These are phyloP conservation scores for Zoanthus sansibaricus DNA, from an alignment of 92 coral and sea anemone genomes.

Conservation along the genomic window DNA sequence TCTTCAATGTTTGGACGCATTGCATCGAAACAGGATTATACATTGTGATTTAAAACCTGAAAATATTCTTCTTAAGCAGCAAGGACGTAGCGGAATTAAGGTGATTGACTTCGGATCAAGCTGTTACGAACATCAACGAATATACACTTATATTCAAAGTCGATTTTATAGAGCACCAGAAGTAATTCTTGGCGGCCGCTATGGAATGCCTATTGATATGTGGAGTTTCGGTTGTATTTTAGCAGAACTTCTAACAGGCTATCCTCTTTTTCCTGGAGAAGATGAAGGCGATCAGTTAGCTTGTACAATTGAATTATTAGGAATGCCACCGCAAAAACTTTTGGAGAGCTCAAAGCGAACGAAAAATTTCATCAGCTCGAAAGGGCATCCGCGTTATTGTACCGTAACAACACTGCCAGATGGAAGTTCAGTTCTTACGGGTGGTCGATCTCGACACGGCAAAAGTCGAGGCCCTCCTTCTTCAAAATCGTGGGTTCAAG, in stretches of 20 bases:
- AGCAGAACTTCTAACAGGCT: conserved; percentile 97
- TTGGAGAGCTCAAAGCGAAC: conserved; percentile 90
- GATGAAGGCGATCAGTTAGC: conserved; percentile 99
- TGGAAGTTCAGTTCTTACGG: conserved; percentile 89
- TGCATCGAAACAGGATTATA: conserved; percentile 91
- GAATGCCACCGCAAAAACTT: conserved; percentile 86
- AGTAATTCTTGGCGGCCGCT: conserved; percentile 93
- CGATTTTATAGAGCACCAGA: conserved; percentile 99
- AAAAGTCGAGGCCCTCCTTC: conserved; percentile 95
- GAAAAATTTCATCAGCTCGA: conserved; percentile 94
- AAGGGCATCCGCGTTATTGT: conserved; percentile 97
- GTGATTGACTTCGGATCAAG: conserved; percentile 99
- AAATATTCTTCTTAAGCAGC: conserved; percentile 94
- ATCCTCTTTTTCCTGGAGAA: conserved; percentile 98
- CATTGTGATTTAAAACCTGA: conserved; percentile 99
- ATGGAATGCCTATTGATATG: conserved; percentile 98
- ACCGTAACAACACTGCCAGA: conserved; percentile 94
- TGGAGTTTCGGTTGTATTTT: conserved; percentile 99
- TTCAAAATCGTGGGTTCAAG: conserved; percentile 83
- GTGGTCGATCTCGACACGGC: conserved; percentile 99
- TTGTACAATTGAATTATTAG: conserved; percentile 90
- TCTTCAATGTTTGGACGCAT: conserved; percentile 93
- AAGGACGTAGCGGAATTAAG: conserved; percentile 97
- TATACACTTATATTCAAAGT: conserved; percentile 98
- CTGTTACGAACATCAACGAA: conserved; percentile 97